Percentiles rank a stretch among this genome's conserved stretches.
Conservation (phyloP, 2,113 vertebrate species). For the Rhabdomys dilectus region DNA sequence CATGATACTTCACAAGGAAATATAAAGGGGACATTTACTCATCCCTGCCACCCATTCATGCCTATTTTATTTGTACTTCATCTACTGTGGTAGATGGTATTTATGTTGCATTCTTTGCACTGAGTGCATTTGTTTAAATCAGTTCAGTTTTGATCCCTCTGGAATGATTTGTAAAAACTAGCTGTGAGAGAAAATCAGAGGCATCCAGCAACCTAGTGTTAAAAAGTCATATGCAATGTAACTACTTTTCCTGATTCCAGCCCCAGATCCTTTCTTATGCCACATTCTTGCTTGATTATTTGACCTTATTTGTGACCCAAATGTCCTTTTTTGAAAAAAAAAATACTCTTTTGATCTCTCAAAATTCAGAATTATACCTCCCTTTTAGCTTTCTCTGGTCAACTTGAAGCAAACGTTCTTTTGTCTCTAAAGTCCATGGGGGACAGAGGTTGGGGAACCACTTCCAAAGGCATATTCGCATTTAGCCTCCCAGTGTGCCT, state of each 20-base stretch:
- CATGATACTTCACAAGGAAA: neutral
- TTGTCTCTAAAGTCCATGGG: neutral
- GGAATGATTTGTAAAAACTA: neutral
- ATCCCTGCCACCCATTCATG: neutral
- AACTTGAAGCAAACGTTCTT: neutral
- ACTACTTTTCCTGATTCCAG: neutral
- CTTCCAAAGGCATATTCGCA: neutral
- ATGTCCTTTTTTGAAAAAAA: neutral
- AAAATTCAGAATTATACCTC: constrained; percentile 26
- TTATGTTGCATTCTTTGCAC: neutral
- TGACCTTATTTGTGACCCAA: neutral
- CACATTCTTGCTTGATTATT: neutral
- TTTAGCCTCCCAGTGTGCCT: neutral
- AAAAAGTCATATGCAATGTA: neutral
- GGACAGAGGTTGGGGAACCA: accelerated
- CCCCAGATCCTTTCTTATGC: neutral
- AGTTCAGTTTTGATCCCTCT: neutral
- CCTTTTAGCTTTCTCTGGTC: neutral
- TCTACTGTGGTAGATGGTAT: neutral
- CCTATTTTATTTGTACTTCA: neutral
- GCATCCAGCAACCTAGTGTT: neutral
- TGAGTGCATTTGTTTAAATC: neutral
- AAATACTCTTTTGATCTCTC: neutral
- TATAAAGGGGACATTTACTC: neutral
- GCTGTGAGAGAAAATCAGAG: neutral